Base-by-base conservation (phyloP, 1,140 invertebrate species). In the Drosophila aff. region DNA sequence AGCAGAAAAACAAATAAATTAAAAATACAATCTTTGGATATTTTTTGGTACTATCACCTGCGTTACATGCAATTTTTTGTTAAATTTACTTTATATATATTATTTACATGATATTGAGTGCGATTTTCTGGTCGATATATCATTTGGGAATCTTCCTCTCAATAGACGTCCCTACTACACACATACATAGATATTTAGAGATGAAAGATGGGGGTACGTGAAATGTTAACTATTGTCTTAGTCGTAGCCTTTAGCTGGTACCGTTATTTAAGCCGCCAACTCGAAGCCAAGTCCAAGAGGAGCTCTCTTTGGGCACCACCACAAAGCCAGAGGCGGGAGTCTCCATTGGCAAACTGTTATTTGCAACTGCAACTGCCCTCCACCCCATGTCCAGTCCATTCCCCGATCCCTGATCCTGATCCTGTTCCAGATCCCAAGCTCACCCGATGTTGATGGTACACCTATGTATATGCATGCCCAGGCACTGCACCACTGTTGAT, bases 171-270 rank as follows among this genome's bases (percentile, higher is more conserved):
- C 46, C 15, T 33, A 15, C 4, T 8, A 33, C 28, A 52, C n/a
- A 50, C 1, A 33, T 8, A 47, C 46, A 47, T n/a, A n/a, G 3
- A 28, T 31, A 52, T 63, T 18, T 38, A 53, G 58, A 50, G 36
- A 15, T 21, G 13, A 44, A 11, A 50, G 15, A 41, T 36, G 63
- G 15, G 47, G 69, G 66, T 28, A 38, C 53, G 46, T 73, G 46
- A 79, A 57, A 72, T 78, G 76, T 79, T 79, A 79, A 78, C 75
- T 79, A 79, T 79, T 79, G 65, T 64, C 58, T 61, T 79, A 79
- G 76, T 79, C 46, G 41, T 78, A 77, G 75, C 41, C 52, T 57
- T 61, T 75, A 75, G 61, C 40, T 44, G 44, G 47, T 62, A 75
- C 18, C 49, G 21, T 62, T 75, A 57, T 49, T 73, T 59, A 59